A percentile compares a stretch with the other conserved stretches of the same genome.
These are phyloP conservation scores for Platysternon megacephalum DNA, from an alignment of 2,113 vertebrate genomes.

Conservation along the genomic window DNA sequence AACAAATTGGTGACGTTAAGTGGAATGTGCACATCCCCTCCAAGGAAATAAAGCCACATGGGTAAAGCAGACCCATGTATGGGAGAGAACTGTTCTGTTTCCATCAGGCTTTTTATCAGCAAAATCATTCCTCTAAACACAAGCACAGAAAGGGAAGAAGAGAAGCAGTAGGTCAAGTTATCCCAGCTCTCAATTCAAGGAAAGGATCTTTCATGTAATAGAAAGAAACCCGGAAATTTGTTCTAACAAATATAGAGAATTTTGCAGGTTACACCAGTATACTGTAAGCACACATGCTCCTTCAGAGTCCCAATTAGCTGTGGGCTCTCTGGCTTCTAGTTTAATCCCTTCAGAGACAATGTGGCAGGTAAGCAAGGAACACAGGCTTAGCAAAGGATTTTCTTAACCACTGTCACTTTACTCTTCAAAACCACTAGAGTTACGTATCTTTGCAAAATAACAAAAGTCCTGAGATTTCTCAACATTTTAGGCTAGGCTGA, in stretches of 20 bases:
- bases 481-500: too few species aligned
- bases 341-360: too few species aligned
- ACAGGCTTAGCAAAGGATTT: too few species aligned
- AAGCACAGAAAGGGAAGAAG: not conserved
- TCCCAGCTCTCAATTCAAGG: not conserved
- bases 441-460: not conserved
- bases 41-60: not conserved
- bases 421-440: not conserved
- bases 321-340: too few species aligned
- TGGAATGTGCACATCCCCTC: not conserved
- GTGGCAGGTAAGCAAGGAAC: too few species aligned
- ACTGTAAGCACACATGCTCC: not conserved
- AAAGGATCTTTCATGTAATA: not conserved
- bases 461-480: not conserved
- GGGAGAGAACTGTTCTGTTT: not conserved
- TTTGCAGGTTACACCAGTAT: not conserved
- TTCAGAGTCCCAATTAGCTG: not conserved
- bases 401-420: too few species aligned
- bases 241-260: not conserved
- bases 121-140: not conserved
- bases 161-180: not conserved
- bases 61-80: not conserved
- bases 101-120: not conserved
- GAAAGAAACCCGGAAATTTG: not conserved
- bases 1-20: not conserved